Evolutionary conservation across 2,113 vertebrate species (phyloP).

Genomic region (Lophochroa leadbeateri): DNA sequence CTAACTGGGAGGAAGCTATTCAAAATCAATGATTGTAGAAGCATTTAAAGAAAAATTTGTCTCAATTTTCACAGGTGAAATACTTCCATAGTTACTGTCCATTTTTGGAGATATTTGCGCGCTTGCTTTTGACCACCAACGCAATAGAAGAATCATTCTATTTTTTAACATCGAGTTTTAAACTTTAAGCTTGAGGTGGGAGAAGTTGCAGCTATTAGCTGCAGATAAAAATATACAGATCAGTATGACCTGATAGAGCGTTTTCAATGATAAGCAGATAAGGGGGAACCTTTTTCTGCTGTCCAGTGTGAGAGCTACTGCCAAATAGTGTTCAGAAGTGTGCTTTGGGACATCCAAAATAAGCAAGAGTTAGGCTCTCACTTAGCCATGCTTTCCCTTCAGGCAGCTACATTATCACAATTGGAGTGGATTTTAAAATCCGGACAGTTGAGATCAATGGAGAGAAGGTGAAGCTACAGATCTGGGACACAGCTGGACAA

Average conservation of each 20-base stretch:
- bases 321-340: background rate
- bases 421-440: conserved; percentile 99
- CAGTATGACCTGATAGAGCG: background rate
- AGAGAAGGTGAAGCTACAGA: conserved; percentile 98
- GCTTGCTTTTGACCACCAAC: background rate
- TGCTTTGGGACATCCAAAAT: background rate
- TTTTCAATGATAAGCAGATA: background rate
- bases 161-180: background rate
- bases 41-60: background rate
- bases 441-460: conserved; percentile 97
- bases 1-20: background rate
- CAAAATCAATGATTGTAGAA: background rate
- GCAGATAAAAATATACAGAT: background rate
- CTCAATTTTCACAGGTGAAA: background rate
- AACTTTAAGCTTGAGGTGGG: background rate
- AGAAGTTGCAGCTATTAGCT: background rate
- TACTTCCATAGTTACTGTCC: background rate
- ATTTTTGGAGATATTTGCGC: background rate
- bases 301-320: background rate
- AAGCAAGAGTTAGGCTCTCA: background rate
- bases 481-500: conserved; percentile 98
- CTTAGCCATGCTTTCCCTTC: background rate
- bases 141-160: background rate
- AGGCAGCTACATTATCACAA: conserved; percentile 99
- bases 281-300: background rate